phyloP scores from a whole-genome alignment of 2,797 vertebrate species.

The Gouania willdenowi region DNA sequence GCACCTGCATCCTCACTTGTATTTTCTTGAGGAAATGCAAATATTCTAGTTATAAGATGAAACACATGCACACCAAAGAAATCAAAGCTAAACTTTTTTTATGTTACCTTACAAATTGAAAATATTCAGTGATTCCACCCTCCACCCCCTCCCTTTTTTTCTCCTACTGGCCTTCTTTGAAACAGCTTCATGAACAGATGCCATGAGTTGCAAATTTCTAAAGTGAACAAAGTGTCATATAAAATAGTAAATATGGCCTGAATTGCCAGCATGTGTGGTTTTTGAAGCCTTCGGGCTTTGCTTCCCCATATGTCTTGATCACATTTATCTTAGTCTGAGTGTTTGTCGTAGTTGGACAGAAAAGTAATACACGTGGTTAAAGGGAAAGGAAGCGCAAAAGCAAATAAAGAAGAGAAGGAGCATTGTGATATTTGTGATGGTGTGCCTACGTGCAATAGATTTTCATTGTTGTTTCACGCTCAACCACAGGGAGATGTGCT shows the following conservation, averaged over 20 bases:
- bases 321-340: conserved; percentile 53
- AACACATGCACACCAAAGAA: too few relatives aligned
- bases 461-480: not conserved
- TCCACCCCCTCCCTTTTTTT: too few relatives aligned
- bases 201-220: conserved; percentile 45
- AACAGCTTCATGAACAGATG: conserved; percentile 57
- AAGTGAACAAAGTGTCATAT: conserved; percentile 63
- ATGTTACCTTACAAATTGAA: too few relatives aligned
- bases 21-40: too few relatives aligned
- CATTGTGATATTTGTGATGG: not conserved
- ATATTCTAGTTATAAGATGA: too few relatives aligned
- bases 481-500: not conserved
- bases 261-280: conserved; percentile 73
- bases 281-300: conserved; percentile 58
- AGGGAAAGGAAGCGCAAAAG: not conserved
- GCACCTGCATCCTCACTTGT: too few relatives aligned
- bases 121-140: too few relatives aligned
- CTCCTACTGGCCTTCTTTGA: conserved; percentile 25
- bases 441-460: not conserved
- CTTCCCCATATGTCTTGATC: conserved; percentile 69
- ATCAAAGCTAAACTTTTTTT: too few relatives aligned
- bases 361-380: conserved; percentile 12
- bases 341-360: conserved; percentile 64
- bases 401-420: not conserved
- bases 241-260: conserved; percentile 71